phyloP scores from a whole-genome alignment of 23 tunicate genomes.

The Aplidium turbinatum region DNA sequence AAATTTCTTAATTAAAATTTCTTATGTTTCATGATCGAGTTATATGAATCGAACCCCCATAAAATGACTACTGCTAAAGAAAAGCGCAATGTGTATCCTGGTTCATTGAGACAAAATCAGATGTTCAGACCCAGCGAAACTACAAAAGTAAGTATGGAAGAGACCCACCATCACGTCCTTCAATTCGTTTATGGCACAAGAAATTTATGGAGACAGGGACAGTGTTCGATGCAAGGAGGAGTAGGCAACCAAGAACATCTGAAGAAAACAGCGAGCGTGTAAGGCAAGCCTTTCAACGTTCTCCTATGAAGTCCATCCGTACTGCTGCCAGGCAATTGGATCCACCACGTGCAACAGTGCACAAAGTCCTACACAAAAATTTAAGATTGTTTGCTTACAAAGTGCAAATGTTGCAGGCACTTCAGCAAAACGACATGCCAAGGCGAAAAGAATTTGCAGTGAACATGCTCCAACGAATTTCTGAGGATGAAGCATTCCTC shows the following conservation, averaged over 20 bases:
- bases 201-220: slow-evolving; percentile 22
- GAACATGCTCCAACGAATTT: too few relatives aligned
- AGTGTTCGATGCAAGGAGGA: slow-evolving; percentile 3
- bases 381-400: slow-evolving; percentile 17
- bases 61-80: too few relatives aligned
- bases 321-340: slow-evolving; percentile 18
- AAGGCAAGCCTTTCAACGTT: slow-evolving; percentile 4
- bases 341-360: slow-evolving; percentile 5
- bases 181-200: slow-evolving; percentile 12
- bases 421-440: slow-evolving; percentile 8
- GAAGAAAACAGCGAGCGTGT: slow-evolving; percentile 20
- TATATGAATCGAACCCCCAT: too few relatives aligned
- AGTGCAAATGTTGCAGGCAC: slow-evolving; percentile 12
- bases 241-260: not conserved
- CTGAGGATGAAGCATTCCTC: too few relatives aligned
- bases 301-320: slow-evolving; percentile 15
- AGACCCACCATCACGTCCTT: slow-evolving; percentile 8
- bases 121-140: slow-evolving; percentile 6
- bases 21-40: too few relatives aligned
- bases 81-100: too few relatives aligned
- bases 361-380: slow-evolving; percentile 3
- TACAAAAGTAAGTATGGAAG: slow-evolving; percentile 19
- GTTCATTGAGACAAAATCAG: slow-evolving; percentile 18
- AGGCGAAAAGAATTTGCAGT: too few relatives aligned
- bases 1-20: too few relatives aligned